Base-by-base conservation (phyloP, 2,113 vertebrate genomes). In the Ctenomys sociabilis region DNA sequence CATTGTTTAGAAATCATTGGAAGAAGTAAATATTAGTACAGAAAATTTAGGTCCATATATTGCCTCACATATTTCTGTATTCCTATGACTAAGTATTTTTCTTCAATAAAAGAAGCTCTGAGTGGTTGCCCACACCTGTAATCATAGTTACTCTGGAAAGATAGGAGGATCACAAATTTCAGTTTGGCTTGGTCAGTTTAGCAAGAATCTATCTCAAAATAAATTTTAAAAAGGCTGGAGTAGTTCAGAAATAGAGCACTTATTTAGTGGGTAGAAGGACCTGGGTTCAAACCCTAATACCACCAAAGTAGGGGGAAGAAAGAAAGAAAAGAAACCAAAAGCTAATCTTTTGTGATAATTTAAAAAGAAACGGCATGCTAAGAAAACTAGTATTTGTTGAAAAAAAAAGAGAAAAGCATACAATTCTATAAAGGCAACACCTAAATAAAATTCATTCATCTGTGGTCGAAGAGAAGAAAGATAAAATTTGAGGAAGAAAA, bases 331-430 rank as follows among this genome's bases (percentile, higher is more conserved):
- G 35, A n/a, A 70, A 24, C 32, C 43, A 73, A 75, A 94, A 75
- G 94, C 54, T 59, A 72, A 49, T 80, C 28, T 68, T 92, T 85
- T 45, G 5, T 87, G 61, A 59, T 88, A 26, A 94, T 83, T 87
- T 87, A 86, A 21, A 85, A 78, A 95, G n/a, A n/a, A 95, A 83
- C 1, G 88, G 54, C 32, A 64, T 63, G 54, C 26, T 95, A n/a
- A 89, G 17, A 90, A 94, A 94, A 66, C 24, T 86, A 66, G 75
- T 40, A 7, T 54, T 28, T 54, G 4, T 21, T 85, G 40, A 40
- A 57, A 96, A 93, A 84, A 22, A 40, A 43, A 63, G 28, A 43
- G 43, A 86, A 85, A 57, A 24, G 7, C 7, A 78, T n/a, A 90
- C 16, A 90, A 72, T 37, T 83, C 93, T 13, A 37, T 84, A 90